Evolutionary conservation across 2,113 vertebrate genomes (phyloP).

Genomic region (Rhodinocichla rosea): DNA sequence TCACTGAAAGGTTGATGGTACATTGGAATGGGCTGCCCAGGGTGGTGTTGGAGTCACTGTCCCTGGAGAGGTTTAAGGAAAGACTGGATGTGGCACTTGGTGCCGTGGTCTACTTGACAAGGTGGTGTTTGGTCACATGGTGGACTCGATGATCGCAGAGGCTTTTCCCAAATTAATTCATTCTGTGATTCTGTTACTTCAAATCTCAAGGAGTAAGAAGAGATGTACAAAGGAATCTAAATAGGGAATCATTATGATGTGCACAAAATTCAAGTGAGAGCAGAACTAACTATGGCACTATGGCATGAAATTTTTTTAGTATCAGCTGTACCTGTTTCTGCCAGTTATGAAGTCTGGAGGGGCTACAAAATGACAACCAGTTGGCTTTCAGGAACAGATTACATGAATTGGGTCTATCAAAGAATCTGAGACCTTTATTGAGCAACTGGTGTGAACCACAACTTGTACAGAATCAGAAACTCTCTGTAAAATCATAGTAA

Average conservation of each 20-base stretch:
- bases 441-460: background rate
- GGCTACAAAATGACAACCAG: background rate
- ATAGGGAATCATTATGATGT: background rate
- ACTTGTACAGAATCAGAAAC: background rate
- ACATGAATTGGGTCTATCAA: background rate
- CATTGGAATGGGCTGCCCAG: background rate
- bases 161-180: background rate
- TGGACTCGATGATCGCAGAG: background rate
- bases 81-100: background rate
- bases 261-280: fast-evolving
- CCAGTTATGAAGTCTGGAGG: background rate
- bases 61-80: background rate
- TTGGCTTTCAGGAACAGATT: background rate
- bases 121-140: fast-evolving
- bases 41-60: background rate
- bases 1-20: background rate
- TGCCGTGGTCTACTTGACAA: background rate
- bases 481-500: background rate
- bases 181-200: background rate
- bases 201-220: background rate
- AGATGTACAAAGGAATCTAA: background rate
- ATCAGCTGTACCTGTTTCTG: background rate
- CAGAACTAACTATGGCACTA: background rate
- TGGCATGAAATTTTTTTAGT: background rate
- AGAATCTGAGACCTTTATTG: background rate